A percentile compares a stretch with the other conserved stretches of the same genome.
phyloP scores from a whole-genome alignment of 2,113 vertebrate species.

The Paramormyrops kingsleyae region DNA sequence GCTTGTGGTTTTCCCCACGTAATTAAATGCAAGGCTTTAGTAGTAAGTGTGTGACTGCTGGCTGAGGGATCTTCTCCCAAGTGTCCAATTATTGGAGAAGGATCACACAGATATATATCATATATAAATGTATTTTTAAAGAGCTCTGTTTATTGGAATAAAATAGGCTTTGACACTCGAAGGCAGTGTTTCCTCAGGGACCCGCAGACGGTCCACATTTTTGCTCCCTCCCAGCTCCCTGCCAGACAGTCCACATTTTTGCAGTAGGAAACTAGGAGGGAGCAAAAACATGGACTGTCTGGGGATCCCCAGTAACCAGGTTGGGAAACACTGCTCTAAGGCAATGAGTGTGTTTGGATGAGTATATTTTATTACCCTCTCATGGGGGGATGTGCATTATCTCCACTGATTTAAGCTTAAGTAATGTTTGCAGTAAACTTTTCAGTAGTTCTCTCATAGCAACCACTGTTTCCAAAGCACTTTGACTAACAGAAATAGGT shows the following conservation, averaged over 20 bases:
- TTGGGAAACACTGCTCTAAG: background rate
- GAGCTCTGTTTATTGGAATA: constrained; percentile 22
- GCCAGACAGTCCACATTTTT: background rate
- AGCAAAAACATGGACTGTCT: background rate
- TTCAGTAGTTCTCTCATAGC: background rate
- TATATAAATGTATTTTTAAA: constrained; percentile 1
- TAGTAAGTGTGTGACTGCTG: background rate
- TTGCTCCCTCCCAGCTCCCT: background rate
- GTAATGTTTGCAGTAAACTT: background rate
- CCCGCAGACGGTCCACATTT: background rate
- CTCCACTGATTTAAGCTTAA: background rate
- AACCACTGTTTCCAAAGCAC: background rate
- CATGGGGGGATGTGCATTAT: background rate
- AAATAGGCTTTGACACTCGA: constrained; percentile 31
- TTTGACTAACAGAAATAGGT: background rate
- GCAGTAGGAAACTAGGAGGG: background rate
- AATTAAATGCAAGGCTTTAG: constrained; percentile 16
- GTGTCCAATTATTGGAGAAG: constrained; percentile 22
- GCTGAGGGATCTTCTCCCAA: constrained; percentile 12
- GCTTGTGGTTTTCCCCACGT: background rate
- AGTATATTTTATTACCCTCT: background rate
- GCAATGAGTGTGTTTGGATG: background rate
- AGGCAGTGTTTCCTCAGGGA: background rate
- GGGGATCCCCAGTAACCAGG: background rate
- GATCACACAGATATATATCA: background rate